phyloP scores from a whole-genome alignment of 2,113 vertebrate genomes.

The Spea bombifrons region DNA sequence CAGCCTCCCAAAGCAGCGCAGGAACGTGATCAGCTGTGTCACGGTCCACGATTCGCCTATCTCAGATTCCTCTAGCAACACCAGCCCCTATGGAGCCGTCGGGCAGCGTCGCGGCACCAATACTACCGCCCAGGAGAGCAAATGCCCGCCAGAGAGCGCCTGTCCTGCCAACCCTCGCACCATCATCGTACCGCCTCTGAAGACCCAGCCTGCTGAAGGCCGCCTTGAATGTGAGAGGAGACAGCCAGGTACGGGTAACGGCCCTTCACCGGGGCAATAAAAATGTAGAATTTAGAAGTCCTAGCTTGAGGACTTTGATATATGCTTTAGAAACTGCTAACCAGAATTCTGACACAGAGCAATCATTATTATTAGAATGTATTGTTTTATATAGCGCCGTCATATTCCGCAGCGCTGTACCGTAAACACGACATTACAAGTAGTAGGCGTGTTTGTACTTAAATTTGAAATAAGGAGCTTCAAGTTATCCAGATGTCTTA shows the following conservation, averaged over 20 bases:
- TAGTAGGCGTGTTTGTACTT: too few relatives aligned
- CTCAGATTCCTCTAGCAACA: constrained; percentile 91
- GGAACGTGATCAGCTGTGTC: constrained; percentile 98
- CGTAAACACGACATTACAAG: too few relatives aligned
- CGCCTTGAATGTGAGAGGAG: constrained; percentile 85
- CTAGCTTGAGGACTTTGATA: too few relatives aligned
- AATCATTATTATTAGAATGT: too few relatives aligned
- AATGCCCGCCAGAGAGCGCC: constrained; percentile 81
- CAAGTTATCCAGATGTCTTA: too few relatives aligned
- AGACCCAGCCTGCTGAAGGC: constrained; percentile 83
- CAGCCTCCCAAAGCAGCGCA: constrained; percentile 86
- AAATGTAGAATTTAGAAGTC: too few relatives aligned
- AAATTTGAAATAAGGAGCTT: too few relatives aligned
- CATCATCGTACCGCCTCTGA: constrained; percentile 95
- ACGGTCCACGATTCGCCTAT: constrained; percentile 96
- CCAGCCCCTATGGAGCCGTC: constrained; percentile 84
- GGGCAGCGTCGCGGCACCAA: constrained; percentile 64
- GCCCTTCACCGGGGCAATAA: too few relatives aligned
- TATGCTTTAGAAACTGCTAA: background rate
- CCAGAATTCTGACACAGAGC: too few relatives aligned
- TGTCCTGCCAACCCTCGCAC: constrained; percentile 84
- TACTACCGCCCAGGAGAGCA: constrained; percentile 73
- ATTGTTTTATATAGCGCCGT: too few relatives aligned
- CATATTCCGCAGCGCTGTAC: too few relatives aligned
- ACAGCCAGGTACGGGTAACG: constrained; percentile 74